Evolutionary conservation across 2,113 vertebrate species (phyloP).

Genomic region (Sialia sialis): DNA sequence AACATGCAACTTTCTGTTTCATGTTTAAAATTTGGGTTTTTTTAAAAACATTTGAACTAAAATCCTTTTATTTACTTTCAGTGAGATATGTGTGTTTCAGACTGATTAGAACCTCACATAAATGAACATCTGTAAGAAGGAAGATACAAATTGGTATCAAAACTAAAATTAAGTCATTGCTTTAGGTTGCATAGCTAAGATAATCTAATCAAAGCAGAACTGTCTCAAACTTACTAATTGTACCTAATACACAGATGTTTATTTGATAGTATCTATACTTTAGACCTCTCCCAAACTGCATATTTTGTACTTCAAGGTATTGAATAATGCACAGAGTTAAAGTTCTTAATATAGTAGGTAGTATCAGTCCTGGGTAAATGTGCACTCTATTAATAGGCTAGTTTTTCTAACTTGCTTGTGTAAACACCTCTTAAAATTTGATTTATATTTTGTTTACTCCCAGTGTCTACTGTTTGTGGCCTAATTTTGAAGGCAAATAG

Average conservation of each 20-base stretch:
- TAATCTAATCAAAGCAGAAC: not conserved
- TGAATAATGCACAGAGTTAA: not conserved
- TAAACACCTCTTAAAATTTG: not conserved
- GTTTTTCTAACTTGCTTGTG: not conserved
- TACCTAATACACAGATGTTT: not conserved
- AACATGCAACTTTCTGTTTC: too few species aligned
- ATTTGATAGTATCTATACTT: not conserved
- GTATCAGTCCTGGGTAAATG: not conserved
- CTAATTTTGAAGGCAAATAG: not conserved
- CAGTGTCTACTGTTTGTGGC: not conserved
- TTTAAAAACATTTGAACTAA: not conserved
- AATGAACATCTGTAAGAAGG: not conserved
- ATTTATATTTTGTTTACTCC: not conserved
- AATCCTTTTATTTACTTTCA: not conserved
- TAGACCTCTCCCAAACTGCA: not conserved
- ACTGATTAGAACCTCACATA: not conserved
- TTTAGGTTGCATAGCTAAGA: not conserved
- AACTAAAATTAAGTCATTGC: not conserved
- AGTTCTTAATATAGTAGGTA: constrained; percentile 32
- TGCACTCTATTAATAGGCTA: constrained; percentile 24
- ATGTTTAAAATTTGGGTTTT: too few species aligned
- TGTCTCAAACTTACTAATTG: not conserved
- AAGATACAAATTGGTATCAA: not conserved
- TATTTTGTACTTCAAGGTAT: not conserved
- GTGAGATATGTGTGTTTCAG: not conserved